Base-by-base conservation (phyloP, 1,140 invertebrate genomes). In the Wasmannia auropunctata region DNA sequence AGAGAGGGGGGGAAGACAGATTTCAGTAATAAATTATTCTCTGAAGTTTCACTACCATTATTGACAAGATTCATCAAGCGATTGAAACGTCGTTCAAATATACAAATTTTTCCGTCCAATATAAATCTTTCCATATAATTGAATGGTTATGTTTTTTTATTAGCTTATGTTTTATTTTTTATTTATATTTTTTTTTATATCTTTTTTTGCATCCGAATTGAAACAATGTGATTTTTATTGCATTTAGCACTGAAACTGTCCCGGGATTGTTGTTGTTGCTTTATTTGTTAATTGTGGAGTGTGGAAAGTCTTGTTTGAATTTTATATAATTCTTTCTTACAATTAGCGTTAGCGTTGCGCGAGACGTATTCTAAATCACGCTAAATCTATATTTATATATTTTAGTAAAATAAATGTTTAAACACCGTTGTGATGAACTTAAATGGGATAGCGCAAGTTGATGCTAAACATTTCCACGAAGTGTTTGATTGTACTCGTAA, bases 111-210 rank as follows among this genome's bases (percentile, higher is more conserved):
- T 63, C 19, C 25, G 10, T 22, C 37, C 72, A 75, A 75, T 65
- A 46, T 63, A 65, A 63, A 77, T 77, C 56, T 58, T 75, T 75
- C 22, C 28, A 28, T 63, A 31, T 63, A 46, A 63, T 77, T 31
- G 40, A 46, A 77, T 31, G 40, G 56, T 77, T 63, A 46, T 76
- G 11, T 74, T 75, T 77, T 75, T 75, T 77, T 77, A 63, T 31
- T 46, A 77, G 56, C 25, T 77, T 63, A 76, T 62, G 43, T 37
- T 46, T 4, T 46, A 56, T 25, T 62, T 62, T 60, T 43, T 28
- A 58, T 76, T 62, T 76, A 40, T 62, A 62, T 62, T 31, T 63
- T 19, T 63, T 22, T 22, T 7, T 54, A n/a, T 54, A n/a, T 51
- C 7, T 40, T n/a, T 76, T 31, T 62, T 25, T n/a, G 19, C 14